Conservation (phyloP, 2,888 invertebrate genomes). For the Drosophila kanekoi region DNA sequence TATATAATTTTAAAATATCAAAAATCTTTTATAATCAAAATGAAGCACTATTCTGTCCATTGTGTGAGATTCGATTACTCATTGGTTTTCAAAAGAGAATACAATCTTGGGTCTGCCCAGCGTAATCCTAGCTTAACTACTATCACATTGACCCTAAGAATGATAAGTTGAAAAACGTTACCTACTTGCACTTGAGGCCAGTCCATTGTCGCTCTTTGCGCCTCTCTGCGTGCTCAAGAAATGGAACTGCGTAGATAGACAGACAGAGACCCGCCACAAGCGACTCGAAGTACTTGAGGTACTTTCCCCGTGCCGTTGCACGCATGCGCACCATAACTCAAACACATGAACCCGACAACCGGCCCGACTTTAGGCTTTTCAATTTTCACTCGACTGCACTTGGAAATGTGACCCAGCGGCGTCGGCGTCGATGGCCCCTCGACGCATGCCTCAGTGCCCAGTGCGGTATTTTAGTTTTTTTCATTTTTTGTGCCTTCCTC, state of each 20-base stretch:
- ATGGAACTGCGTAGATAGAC: constrained; percentile 18
- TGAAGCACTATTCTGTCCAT: not conserved
- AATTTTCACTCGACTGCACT: constrained; percentile 58
- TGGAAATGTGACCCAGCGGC: constrained; percentile 55
- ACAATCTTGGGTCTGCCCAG: constrained; percentile 16
- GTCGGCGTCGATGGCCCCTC: constrained; percentile 26
- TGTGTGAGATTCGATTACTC: constrained; percentile 22
- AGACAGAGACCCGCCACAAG: not conserved
- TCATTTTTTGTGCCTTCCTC: constrained; percentile 36
- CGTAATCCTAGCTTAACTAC: constrained; percentile 34
- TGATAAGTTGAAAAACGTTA: constrained; percentile 38
- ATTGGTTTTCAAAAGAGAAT: constrained; percentile 13
- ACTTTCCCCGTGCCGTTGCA: constrained; percentile 46
- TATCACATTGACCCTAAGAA: constrained; percentile 27
- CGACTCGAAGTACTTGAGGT: constrained; percentile 35
- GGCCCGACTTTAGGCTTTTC: constrained; percentile 38
- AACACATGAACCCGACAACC: constrained; percentile 53
- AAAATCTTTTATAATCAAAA: not conserved
- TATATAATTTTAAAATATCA: too few species aligned
- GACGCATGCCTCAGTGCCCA: constrained; percentile 48
- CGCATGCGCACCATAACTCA: constrained; percentile 78
- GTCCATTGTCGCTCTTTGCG: constrained; percentile 22
- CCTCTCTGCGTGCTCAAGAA: constrained; percentile 16
- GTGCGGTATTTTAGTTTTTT: constrained; percentile 1
- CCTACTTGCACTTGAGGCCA: constrained; percentile 27